Base-by-base conservation (phyloP, 2,888 invertebrate species). In the Agrochola lychnidis region DNA sequence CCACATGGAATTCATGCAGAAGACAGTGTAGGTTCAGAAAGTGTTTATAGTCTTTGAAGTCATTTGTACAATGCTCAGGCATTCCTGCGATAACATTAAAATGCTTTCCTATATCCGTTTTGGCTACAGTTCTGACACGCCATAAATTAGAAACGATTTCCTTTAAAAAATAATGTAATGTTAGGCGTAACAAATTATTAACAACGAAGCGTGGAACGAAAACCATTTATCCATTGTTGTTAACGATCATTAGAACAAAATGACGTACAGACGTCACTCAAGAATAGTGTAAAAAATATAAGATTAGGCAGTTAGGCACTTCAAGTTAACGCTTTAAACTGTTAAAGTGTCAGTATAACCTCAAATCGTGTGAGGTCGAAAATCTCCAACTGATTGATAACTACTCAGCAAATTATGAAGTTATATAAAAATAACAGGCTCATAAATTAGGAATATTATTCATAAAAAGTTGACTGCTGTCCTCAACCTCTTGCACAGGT, bases 401-500 rank as follows among this genome's bases (percentile, higher is more conserved):
- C 79, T 79, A 81, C 82, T 80, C 72, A 78, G 67, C 71, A 67
- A 76, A 85, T 82, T 77, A 81, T 84, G 78, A 84, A 78, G 82
- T 83, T 84, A 87, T 79, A 84, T 81, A 81, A 88, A 85, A 82
- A 79, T 84, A 79, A 76, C 70, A 87, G 81, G 67, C 70, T 74
- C 71, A 87, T 90, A 90, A 91, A 90, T 92, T 89, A 89, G 87
- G 86, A 89, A 90, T 88, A 82, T 73, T 79, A 89, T 88, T 84
- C 79, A 86, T 87, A 89, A 90, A 91, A 88, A 89, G 85, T 84
- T 89, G 89, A 88, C 78, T 86, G 83, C 79, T 84, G 87, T 89
- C 89, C 89, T 89, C 87, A 87, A 92, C 89, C 88, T 90, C 85
- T 86, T 73, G 78, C 85, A 70, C 89, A 92, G 93, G 93, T 92